Evolutionary conservation across 2,113 vertebrate species (phyloP).

Genomic region (Brachypteracias leptosomus): DNA sequence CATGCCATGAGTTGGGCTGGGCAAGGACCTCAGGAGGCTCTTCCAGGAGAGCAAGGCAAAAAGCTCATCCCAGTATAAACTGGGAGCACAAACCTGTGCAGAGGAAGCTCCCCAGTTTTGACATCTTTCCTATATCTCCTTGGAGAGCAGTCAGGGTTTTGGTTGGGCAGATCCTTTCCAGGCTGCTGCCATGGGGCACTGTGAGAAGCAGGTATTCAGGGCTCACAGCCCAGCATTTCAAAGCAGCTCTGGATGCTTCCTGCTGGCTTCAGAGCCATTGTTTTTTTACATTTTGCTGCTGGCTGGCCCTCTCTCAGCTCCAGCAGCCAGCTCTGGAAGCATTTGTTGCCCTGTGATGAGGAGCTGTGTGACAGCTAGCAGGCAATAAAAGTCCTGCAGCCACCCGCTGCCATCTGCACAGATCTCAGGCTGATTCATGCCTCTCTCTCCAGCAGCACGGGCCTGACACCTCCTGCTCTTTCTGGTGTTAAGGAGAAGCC

Average conservation of each 20-base stretch:
- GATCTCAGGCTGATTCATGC: neutral
- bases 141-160: neutral
- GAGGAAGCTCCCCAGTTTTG: neutral
- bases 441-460: neutral
- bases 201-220: neutral
- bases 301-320: neutral
- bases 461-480: neutral
- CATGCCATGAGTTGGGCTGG: neutral
- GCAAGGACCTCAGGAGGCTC: neutral
- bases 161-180: neutral
- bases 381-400: neutral
- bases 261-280: neutral
- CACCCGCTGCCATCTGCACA: neutral
- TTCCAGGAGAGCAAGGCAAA: neutral
- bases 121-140: neutral
- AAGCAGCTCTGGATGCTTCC: neutral
- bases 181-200: neutral
- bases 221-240: neutral
- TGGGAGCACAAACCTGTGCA: neutral
- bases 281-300: neutral
- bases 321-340: neutral
- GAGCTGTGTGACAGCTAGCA: neutral
- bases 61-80: neutral
- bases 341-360: neutral
- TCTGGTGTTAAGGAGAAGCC: neutral